Percentiles rank a stretch among this genome's conserved stretches.
Evolutionary conservation across 2,888 invertebrate species (phyloP).

Genomic region (Conomelus anceps): DNA sequence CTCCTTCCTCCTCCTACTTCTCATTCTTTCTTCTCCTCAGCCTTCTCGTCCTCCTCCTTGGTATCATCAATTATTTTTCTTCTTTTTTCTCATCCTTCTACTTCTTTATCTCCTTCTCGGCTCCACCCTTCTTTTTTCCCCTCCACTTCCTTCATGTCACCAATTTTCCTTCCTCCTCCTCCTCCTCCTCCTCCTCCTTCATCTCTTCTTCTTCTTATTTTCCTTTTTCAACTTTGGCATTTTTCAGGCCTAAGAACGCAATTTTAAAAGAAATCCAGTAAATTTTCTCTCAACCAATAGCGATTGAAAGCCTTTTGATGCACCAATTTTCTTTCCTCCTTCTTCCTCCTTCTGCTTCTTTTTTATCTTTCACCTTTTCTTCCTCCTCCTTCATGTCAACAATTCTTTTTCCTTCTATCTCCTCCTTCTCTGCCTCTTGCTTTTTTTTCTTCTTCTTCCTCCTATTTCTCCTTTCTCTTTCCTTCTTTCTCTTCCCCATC

Average conservation of each 20-base stretch:
- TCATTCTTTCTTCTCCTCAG: background rate
- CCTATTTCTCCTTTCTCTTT: background rate
- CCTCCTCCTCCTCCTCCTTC: background rate
- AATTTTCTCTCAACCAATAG: too few relatives aligned
- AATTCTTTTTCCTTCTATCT: background rate
- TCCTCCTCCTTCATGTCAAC: background rate
- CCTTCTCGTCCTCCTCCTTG: background rate
- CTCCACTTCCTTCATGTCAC: background rate
- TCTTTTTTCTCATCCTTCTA: background rate
- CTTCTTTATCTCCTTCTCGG: background rate
- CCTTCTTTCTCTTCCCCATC: background rate
- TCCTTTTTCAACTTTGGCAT: background rate
- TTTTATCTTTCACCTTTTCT: background rate
- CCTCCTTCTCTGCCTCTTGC: background rate
- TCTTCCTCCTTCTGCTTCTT: background rate
- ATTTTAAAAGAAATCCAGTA: too few relatives aligned
- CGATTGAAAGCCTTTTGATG: too few relatives aligned
- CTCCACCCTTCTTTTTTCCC: too few relatives aligned
- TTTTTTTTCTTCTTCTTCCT: background rate
- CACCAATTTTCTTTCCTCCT: background rate
- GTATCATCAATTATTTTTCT: background rate
- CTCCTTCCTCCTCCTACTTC: background rate
- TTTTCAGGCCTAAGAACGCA: too few relatives aligned
- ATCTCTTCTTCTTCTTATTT: background rate
- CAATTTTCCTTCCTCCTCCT: background rate